These are phyloP conservation scores for Anhinga anhinga DNA, from an alignment of 2,113 vertebrate genomes.

Conservation along the genomic window DNA sequence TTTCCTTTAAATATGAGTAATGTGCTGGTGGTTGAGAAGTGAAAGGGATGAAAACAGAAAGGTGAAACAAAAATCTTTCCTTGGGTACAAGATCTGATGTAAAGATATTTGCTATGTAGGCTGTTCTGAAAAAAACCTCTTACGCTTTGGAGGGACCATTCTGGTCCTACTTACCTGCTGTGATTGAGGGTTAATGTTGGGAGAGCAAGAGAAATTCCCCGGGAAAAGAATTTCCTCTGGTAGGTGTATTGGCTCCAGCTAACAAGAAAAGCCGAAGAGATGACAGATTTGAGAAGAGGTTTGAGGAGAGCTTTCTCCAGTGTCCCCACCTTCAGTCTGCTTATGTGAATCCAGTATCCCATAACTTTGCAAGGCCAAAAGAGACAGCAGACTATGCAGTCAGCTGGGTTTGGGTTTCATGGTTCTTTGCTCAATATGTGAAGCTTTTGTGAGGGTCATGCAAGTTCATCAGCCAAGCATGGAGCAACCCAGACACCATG, in stretches of 20 bases:
- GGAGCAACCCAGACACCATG: neutral
- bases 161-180: neutral
- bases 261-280: neutral
- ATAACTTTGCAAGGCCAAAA: neutral
- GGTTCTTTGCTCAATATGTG: neutral
- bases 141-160: neutral
- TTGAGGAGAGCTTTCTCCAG: neutral
- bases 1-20: neutral
- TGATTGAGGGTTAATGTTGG: neutral
- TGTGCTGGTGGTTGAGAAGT: neutral
- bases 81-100: neutral
- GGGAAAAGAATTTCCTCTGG: neutral
- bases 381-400: neutral
- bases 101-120: neutral
- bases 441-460: neutral
- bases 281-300: neutral
- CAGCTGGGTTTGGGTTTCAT: neutral
- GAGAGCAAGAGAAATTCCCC: neutral
- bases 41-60: neutral
- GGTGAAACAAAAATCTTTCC: neutral
- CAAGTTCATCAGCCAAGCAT: constrained; percentile 8
- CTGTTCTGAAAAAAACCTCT: neutral
- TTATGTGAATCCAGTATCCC: neutral
- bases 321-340: neutral
- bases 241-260: neutral